phyloP scores from a whole-genome alignment of 2,888 invertebrate genomes.

The Athalia circularis region DNA sequence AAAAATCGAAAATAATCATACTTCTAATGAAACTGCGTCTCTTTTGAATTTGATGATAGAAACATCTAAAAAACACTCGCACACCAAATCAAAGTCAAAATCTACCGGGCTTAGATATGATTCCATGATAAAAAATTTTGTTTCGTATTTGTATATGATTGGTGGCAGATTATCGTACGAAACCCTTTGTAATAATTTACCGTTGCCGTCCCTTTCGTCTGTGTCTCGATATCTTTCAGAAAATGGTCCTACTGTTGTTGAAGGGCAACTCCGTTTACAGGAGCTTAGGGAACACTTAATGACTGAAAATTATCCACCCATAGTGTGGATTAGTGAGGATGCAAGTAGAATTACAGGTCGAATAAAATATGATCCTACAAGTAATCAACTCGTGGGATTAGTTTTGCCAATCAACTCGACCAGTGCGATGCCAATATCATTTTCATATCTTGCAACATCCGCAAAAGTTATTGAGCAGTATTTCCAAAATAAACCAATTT shows the following conservation, averaged over 20 bases:
- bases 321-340: constrained; percentile 55
- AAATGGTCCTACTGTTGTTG: constrained; percentile 45
- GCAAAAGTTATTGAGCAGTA: constrained; percentile 50
- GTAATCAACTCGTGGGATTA: constrained; percentile 58
- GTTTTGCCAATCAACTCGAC: constrained; percentile 49
- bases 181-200: constrained; percentile 51
- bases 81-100: not conserved
- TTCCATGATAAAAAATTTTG: constrained; percentile 41
- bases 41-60: constrained; percentile 12
- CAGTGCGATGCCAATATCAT: constrained; percentile 51
- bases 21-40: constrained; percentile 10
- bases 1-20: constrained; percentile 13
- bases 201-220: constrained; percentile 50
- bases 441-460: constrained; percentile 52
- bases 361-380: constrained; percentile 55
- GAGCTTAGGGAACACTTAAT: constrained; percentile 53
- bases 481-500: constrained; percentile 49
- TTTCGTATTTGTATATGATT: constrained; percentile 50
- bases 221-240: constrained; percentile 31
- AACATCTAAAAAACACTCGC: constrained; percentile 9
- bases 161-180: constrained; percentile 54
- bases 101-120: constrained; percentile 29
- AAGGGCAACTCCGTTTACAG: constrained; percentile 53
- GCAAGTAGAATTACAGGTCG: constrained; percentile 52
- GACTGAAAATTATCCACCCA: constrained; percentile 49